Percentiles rank a stretch among this genome's conserved stretches.
These are phyloP conservation scores for Catotricha subobsoleta DNA, from an alignment of 2,888 invertebrate genomes.

Conservation along the genomic window DNA sequence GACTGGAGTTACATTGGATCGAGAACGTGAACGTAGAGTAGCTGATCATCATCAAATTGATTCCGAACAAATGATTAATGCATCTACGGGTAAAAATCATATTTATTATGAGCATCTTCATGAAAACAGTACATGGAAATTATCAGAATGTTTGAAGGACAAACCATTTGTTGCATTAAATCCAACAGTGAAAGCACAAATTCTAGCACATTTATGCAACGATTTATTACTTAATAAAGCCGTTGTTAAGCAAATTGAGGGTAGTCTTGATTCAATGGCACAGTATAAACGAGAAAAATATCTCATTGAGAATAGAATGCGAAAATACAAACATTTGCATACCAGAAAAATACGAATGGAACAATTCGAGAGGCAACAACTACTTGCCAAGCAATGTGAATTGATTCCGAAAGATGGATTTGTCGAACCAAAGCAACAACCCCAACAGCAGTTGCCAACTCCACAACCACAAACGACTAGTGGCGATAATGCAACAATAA, in stretches of 20 bases:
- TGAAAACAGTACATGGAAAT: conserved; percentile 58
- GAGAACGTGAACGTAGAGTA: conserved; percentile 60
- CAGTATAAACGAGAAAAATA: conserved; percentile 81
- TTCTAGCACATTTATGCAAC: conserved; percentile 83
- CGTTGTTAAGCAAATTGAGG: conserved; percentile 77
- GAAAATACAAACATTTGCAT: conserved; percentile 60
- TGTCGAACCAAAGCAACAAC: neutral
- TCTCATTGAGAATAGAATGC: conserved; percentile 78
- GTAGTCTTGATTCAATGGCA: conserved; percentile 67
- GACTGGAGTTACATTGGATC: conserved; percentile 61
- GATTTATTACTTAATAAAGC: conserved; percentile 87
- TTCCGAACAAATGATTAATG: conserved; percentile 38
- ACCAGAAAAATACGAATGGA: conserved; percentile 58
- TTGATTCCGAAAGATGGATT: conserved; percentile 2
- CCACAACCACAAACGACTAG: neutral
- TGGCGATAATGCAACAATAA: neutral
- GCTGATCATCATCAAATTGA: conserved; percentile 69
- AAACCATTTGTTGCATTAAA: conserved; percentile 73
- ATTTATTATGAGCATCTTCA: conserved; percentile 63
- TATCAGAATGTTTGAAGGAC: conserved; percentile 61
- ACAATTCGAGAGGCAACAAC: conserved; percentile 38
- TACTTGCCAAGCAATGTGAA: conserved; percentile 15
- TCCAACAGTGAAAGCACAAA: conserved; percentile 71
- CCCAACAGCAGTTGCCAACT: neutral
- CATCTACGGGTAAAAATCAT: conserved; percentile 54